phyloP scores from a whole-genome alignment of 2,888 invertebrate genomes.

The Cyrtodaria siliqua region DNA sequence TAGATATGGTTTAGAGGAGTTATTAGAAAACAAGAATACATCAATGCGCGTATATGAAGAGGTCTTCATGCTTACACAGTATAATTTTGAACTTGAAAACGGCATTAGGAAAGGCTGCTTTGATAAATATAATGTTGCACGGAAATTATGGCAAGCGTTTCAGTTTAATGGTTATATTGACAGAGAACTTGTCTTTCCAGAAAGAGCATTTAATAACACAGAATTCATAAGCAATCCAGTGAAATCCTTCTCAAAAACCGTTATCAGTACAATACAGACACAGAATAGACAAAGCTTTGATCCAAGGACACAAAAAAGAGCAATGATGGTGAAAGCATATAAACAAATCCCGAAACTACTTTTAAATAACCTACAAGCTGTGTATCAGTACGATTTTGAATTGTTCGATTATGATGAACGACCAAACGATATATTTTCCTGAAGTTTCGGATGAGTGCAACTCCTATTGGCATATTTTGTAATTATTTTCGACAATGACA shows the following conservation, averaged over 20 bases:
- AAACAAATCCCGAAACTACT: conserved; percentile 18
- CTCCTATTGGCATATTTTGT: too few species aligned
- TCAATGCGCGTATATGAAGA: conserved; percentile 35
- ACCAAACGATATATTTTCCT: too few species aligned
- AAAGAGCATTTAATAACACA: not conserved
- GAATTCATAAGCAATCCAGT: not conserved
- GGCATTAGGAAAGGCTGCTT: conserved; percentile 29
- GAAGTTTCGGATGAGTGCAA: too few species aligned
- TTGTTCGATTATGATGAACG: conserved; percentile 59
- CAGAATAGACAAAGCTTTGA: conserved; percentile 5
- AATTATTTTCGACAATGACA: too few species aligned
- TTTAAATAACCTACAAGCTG: conserved; percentile 27
- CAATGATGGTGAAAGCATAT: conserved; percentile 47
- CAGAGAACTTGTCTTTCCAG: conserved; percentile 14
- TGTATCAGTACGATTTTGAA: conserved; percentile 55
- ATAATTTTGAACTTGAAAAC: conserved; percentile 41
- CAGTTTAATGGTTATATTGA: conserved; percentile 59
- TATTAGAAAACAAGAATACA: not conserved
- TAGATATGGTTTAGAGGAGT: conserved; percentile 25
- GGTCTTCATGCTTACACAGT: conserved; percentile 35
- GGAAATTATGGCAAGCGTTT: conserved; percentile 47
- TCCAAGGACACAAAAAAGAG: conserved; percentile 22
- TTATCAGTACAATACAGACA: conserved; percentile 10
- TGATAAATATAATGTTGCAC: conserved; percentile 33
- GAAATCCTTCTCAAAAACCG: not conserved